Base-by-base conservation (phyloP, 2,797 vertebrate genomes). In the Ispidina lecontei region DNA sequence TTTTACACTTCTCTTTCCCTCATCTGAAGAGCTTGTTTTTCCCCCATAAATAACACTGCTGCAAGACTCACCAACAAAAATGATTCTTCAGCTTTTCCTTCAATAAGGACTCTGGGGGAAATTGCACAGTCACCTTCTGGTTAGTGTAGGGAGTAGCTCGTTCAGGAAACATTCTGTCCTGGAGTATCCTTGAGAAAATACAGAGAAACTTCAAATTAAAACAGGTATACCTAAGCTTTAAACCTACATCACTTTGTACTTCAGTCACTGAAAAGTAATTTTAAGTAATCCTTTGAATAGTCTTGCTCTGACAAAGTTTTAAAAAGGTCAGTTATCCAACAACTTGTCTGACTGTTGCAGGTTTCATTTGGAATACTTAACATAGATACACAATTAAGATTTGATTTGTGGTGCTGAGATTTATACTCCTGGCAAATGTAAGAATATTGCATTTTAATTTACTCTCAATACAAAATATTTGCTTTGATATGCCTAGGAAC, bases 401-500 rank as follows among this genome's bases (percentile, higher is more conserved):
- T 92, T 95, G 93, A 94, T 92, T 89, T 94, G 91, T 75, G 31
- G 75, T 79, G 81, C 72, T 83, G 69, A 94, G 78, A 95, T 91
- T 95, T 91, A 93, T 22, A 87, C 69, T 84, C 69, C 84, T 90
- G 81, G 84, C 84, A 91, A 93, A 94, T 14, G 28, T 35, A 86
- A 41, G 54, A 76, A 62, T 84, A 87, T 8, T 69, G 21, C 78
- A 64, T 80, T 93, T 95, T 87, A 84, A 91, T 95, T 94, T 88
- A 88, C 71, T 92, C 88, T 71, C 85, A 84, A 52, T 93, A 71
- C 49, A 65, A 82, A 90, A 90, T 84, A 93, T 64, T 93, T 96
- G 74, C 95, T 96, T 96, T 96, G 95, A 93, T 93, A 92, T 74
- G 77, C 25, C 72, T 71, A 58, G 90, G 81, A 96, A 90, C 56